Percentiles rank a stretch among this genome's conserved stretches.
phyloP scores from a whole-genome alignment of 2,888 invertebrate genomes.

The Noctua janthina region DNA sequence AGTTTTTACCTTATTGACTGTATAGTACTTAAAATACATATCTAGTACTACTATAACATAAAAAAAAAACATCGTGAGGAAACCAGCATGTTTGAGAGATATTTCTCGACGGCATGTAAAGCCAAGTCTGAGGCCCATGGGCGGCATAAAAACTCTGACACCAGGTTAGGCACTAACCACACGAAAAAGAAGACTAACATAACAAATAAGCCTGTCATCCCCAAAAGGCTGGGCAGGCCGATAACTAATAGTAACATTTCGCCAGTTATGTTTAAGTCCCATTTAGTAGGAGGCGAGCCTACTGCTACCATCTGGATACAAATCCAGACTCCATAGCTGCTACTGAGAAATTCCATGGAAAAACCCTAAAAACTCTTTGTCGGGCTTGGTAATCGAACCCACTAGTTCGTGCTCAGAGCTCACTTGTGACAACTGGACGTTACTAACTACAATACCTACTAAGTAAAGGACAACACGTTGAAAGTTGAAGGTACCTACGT shows the following conservation, averaged over 20 bases:
- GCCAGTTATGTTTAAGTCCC: background rate
- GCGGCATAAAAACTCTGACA: too few species aligned
- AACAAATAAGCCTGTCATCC: background rate
- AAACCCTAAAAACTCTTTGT: background rate
- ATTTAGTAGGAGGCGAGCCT: background rate
- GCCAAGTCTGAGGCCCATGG: too few species aligned
- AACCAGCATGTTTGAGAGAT: too few species aligned
- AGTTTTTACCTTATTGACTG: constrained; percentile 7
- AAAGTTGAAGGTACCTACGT: background rate
- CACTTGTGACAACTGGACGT: background rate
- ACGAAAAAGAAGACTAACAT: background rate
- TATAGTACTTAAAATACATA: background rate
- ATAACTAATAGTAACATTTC: background rate
- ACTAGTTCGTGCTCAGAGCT: background rate
- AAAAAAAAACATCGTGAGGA: too few species aligned
- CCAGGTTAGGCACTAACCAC: too few species aligned
- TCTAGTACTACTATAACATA: background rate
- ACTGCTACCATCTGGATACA: background rate
- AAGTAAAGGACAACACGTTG: background rate
- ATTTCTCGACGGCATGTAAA: too few species aligned
- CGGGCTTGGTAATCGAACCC: background rate
- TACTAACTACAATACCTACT: background rate
- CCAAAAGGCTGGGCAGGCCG: background rate
- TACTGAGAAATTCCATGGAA: background rate
- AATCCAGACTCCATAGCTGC: background rate